A percentile compares a stretch with the other conserved stretches of the same genome.
These are phyloP conservation scores for Pteria penguin DNA, from an alignment of 2,888 invertebrate genomes.

Conservation along the genomic window DNA sequence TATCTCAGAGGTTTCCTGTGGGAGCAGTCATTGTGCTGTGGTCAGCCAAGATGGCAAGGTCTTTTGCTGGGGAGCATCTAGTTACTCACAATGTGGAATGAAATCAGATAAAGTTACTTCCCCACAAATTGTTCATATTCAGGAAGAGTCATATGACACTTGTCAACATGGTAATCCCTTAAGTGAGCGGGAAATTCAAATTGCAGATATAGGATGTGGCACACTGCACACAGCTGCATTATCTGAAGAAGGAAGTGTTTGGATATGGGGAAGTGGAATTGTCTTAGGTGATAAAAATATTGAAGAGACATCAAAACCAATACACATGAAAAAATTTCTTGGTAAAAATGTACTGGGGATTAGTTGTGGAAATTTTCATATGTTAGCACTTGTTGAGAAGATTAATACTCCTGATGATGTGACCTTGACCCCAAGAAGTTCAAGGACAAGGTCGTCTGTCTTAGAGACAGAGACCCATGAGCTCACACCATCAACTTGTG, in stretches of 20 bases:
- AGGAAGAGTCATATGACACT: conserved; percentile 41
- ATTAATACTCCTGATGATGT: conserved; percentile 28
- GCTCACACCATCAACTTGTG: conserved; percentile 62
- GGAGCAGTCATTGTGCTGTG: conserved; percentile 84
- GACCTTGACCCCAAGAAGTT: conserved; percentile 4
- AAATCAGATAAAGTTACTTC: conserved; percentile 49
- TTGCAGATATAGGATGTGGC: conserved; percentile 71
- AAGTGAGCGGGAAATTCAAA: conserved; percentile 48
- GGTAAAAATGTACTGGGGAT: conserved; percentile 71
- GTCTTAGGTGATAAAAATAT: conserved; percentile 60
- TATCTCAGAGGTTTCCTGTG: conserved; percentile 87
- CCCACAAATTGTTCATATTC: conserved; percentile 58
- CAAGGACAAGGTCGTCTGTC: conserved; percentile 24
- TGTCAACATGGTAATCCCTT: conserved; percentile 64
- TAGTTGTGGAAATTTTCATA: conserved; percentile 74
- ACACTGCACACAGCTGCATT: conserved; percentile 74
- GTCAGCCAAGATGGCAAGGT: conserved; percentile 71
- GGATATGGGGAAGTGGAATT: conserved; percentile 79
- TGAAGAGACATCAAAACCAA: conserved; percentile 56
- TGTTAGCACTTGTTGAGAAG: conserved; percentile 73
- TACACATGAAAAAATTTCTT: conserved; percentile 60
- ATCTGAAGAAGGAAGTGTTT: conserved; percentile 71
- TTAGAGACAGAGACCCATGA: conserved; percentile 41
- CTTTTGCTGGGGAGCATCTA: conserved; percentile 78
- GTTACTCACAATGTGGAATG: conserved; percentile 83